These are phyloP conservation scores for Ptychochromis oligacanthus DNA, from an alignment of 2,113 vertebrate species.

Conservation along the genomic window DNA sequence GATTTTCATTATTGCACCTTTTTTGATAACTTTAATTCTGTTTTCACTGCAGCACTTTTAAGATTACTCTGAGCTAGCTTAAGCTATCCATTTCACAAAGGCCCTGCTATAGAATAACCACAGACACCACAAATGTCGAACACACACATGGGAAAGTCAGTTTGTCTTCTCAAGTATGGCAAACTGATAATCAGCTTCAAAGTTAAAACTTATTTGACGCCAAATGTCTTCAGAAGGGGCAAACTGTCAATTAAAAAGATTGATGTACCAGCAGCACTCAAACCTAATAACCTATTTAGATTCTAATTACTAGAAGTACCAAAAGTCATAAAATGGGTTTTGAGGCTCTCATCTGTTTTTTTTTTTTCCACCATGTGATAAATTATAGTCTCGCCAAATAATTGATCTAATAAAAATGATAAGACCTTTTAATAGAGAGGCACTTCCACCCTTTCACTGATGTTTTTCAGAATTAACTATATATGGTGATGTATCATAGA, in stretches of 20 bases:
- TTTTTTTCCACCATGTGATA: neutral
- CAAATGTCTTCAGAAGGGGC: constrained; percentile 12
- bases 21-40: neutral
- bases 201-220: neutral
- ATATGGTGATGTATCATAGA: neutral
- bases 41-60: constrained; percentile 1
- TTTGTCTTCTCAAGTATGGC: neutral
- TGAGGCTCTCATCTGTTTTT: constrained; percentile 15
- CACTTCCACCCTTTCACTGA: neutral
- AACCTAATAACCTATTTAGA: constrained; percentile 11
- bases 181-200: constrained; percentile 31
- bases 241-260: constrained; percentile 45
- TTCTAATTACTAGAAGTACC: constrained; percentile 39
- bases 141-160: neutral
- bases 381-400: constrained; percentile 25
- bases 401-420: constrained; percentile 14
- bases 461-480: neutral
- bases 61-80: constrained; percentile 11
- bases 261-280: constrained; percentile 10
- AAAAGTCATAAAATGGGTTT: constrained; percentile 41
- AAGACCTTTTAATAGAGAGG: constrained; percentile 21
- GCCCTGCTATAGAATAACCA: neutral
- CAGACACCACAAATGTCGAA: neutral
- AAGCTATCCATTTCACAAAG: constrained; percentile 3
- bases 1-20: neutral